Percentiles rank a stretch among this genome's conserved stretches.
Conservation (phyloP, 2,113 vertebrate species). For the Apus apus region DNA sequence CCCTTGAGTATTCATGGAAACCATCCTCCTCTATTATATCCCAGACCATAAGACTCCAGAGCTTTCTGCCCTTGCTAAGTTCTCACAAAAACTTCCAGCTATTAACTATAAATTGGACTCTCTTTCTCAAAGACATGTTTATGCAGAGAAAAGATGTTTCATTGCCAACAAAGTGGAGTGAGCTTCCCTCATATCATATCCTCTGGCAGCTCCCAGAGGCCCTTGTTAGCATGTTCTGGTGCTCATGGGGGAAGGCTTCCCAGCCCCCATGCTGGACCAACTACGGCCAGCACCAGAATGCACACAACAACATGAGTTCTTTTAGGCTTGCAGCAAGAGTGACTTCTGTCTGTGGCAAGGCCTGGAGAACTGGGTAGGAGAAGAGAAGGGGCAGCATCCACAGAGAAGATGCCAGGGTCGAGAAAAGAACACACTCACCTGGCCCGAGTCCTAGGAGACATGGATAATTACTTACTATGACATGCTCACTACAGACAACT, state of each 20-base stretch:
- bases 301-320: neutral
- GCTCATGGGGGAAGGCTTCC: neutral
- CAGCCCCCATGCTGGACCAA: fast-evolving
- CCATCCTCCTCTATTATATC: neutral
- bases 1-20: neutral
- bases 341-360: neutral
- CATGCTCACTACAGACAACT: neutral
- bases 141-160: neutral
- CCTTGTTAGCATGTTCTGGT: neutral
- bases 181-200: neutral
- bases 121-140: neutral
- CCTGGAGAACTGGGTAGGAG: neutral
- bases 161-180: neutral
- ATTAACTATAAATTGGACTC: neutral
- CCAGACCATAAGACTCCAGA: conserved; percentile 23
- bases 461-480: neutral
- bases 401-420: neutral
- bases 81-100: conserved; percentile 16
- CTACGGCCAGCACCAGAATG: fast-evolving
- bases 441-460: neutral
- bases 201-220: neutral
- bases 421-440: neutral
- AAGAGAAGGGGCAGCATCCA: neutral
- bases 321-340: neutral
- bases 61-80: neutral